Evolutionary conservation across 2,888 invertebrate genomes (phyloP).

Genomic region (Neelides folsomi): DNA sequence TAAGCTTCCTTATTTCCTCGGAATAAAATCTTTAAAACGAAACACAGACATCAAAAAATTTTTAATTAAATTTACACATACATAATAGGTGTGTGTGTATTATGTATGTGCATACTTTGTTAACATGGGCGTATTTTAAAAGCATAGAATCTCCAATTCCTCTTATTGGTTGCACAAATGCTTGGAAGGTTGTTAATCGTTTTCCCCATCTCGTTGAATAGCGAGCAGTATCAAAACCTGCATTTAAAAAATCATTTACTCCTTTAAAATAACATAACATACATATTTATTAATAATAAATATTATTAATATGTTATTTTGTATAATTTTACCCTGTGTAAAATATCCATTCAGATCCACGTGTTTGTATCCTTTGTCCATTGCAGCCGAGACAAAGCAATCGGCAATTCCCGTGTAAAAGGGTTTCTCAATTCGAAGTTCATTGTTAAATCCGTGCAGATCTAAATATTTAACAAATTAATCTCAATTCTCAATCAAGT

Average conservation of each 20-base stretch:
- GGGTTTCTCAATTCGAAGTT: slow-evolving; percentile 15
- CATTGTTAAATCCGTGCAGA: slow-evolving; percentile 20
- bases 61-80: background rate
- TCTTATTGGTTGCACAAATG: slow-evolving; percentile 17
- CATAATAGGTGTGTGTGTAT: too few relatives aligned
- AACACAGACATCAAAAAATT: background rate
- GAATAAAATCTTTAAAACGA: slow-evolving; percentile 12
- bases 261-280: too few relatives aligned
- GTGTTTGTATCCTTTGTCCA: slow-evolving; percentile 23
- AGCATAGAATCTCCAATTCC: background rate
- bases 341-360: background rate
- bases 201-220: slow-evolving; percentile 20
- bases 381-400: slow-evolving; percentile 21
- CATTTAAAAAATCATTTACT: too few relatives aligned
- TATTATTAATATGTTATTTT: too few relatives aligned
- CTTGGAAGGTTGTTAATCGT: slow-evolving; percentile 12
- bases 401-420: slow-evolving; percentile 23
- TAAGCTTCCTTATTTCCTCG: slow-evolving; percentile 21
- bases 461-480: slow-evolving; percentile 1
- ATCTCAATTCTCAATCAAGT: too few relatives aligned
- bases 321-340: background rate
- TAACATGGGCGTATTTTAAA: too few relatives aligned
- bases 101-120: too few relatives aligned
- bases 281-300: too few relatives aligned
- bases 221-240: slow-evolving; percentile 22